Base-by-base conservation (phyloP, 1,140 invertebrate species). In the Eupeodes corollae region DNA sequence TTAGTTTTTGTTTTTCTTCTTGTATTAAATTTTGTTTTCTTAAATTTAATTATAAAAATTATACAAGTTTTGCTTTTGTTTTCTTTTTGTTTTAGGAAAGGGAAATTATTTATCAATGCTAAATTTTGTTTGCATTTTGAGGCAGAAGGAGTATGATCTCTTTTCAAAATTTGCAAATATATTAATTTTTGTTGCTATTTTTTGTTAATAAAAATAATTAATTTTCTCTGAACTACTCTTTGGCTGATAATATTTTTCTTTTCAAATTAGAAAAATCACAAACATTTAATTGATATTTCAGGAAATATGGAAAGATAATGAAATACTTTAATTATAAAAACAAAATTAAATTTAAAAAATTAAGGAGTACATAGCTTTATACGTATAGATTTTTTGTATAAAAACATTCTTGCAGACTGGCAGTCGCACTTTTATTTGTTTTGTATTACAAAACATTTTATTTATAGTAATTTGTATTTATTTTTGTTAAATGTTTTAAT, bases 381-480 rank as follows among this genome's bases (percentile, higher is more conserved):
- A 26, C 21, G 5, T 37, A 16, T 37, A 14, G 3, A 16, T n/a
- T 37, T 16, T 14, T 37, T 16, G 15, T 37, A 37, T 37, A 14
- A 16, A 37, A 14, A 14, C 3, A 37, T 5, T 37, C 35, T 32
- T 26, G 35, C 13, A 14, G 15, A 14, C 13, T 37, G 15, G 15
- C 13, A 37, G 13, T 37, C 35, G 15, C 15, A 14, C 11, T 14
- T 37, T 6, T n/a, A 14, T 37, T 16, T 37, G 35, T 14, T 16
- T 14, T 37, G 13, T 41, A 16, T 41, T 12, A 18, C 15, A 41
- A 41, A 41, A 19, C 12, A 18, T 12, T 18, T 42, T 6, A 8
- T 56, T 52, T 60, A 44, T 60, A 61, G 49, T 51, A 52, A 53
- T 52, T 52, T 52, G 46, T 42, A 44, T 48, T 52, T 48, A 46